Base-by-base conservation (phyloP, 2,888 invertebrate species). In the Eupithecia vulgata region DNA sequence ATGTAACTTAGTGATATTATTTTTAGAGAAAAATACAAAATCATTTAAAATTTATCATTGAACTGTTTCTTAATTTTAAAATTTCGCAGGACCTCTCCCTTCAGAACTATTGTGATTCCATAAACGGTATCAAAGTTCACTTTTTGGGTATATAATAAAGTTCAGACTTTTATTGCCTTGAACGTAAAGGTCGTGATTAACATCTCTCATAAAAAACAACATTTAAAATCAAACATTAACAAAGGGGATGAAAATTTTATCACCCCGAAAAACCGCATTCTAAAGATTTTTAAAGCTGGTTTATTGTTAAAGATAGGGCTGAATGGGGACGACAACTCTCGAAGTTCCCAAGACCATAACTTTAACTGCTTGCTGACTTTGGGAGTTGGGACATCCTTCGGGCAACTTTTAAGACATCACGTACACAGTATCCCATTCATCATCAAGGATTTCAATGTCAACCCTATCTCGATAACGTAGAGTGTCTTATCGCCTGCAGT, bases 281-380 rank as follows among this genome's bases (percentile, higher is more conserved):
- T 81, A 83, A 82, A 85, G 80, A 83, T 81, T 86, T 87, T 85
- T 80, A 81, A 40, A 85, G 81, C 83, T 81, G 84, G 82, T 88
- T 90, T 87, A 88, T 88, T 89, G 79, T 84, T 83, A 83, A 83
- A 81, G 82, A 74, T 76, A 76, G 52, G 75, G 74, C 74, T 81
- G 78, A 85, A 84, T 87, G 87, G 87, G 87, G 85, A 87, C 78
- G 76, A 66, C 78, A 76, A 66, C 73, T 87, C 85, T 87, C 79
- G 76, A 66, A 73, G 87, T 91, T 92, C 91, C 90, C 92, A 92
- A 88, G 90, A 87, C 84, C 88, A 89, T 90, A 88, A 90, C 84
- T 90, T 87, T 87, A 89, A 88, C 88, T 86, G 81, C 80, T 78
- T 79, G 78, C 83, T 81, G 82, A 83, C 82, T 79, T 66, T 34